Conservation (phyloP, 2,113 vertebrate genomes). For the Lutjanus erythropterus region DNA sequence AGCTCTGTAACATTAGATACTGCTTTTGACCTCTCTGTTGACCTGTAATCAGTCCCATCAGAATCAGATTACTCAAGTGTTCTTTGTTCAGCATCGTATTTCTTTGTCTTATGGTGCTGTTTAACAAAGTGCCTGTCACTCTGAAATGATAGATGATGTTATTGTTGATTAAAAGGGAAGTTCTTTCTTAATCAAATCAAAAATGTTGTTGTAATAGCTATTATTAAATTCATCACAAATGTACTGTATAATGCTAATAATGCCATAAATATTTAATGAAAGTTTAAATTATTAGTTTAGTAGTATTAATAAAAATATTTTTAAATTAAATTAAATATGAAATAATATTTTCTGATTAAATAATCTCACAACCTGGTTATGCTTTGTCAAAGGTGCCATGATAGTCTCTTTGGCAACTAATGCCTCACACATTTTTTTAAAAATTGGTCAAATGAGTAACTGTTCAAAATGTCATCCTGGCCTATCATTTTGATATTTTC, state of each 20-base stretch:
- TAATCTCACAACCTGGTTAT: no score
- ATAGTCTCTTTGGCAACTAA: background rate
- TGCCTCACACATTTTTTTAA: no score
- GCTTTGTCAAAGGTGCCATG: no score
- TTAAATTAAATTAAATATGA: background rate
- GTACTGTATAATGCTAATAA: no score
- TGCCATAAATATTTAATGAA: no score
- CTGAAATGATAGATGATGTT: background rate
- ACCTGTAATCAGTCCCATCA: conserved; percentile 4
- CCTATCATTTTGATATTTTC: background rate
- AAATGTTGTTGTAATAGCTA: no score
- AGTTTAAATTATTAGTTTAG: no score
- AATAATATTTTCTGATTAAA: no score
- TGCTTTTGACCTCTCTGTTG: conserved; percentile 11
- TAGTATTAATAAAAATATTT: no score
- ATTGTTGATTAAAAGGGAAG: background rate
- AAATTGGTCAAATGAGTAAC: background rate
- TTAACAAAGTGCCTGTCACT: background rate
- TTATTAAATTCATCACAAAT: no score
- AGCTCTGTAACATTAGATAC: conserved; percentile 12
- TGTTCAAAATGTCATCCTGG: background rate
- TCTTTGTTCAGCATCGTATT: conserved; percentile 10
- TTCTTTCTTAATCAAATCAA: no score
- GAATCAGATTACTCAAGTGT: conserved; percentile 31
- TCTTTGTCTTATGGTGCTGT: conserved; percentile 1